Evolutionary conservation across 2,797 vertebrate species (phyloP).

Genomic region (Smutsia temminckii): DNA sequence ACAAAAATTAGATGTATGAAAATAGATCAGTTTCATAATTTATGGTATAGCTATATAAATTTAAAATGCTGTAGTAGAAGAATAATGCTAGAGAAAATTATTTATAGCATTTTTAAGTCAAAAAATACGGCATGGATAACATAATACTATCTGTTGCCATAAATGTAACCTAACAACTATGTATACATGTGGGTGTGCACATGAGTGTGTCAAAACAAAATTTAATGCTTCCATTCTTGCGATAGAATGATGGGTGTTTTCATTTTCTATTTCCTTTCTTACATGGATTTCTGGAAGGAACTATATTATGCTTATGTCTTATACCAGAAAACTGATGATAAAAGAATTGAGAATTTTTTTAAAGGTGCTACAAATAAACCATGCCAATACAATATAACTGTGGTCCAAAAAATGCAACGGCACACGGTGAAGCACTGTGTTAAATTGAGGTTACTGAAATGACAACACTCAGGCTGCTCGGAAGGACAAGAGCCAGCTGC

Average conservation of each 20-base stretch:
- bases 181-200: background rate
- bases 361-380: background rate
- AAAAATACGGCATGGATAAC: background rate
- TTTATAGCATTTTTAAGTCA: background rate
- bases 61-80: background rate
- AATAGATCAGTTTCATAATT: background rate
- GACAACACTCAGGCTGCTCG: background rate
- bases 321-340: background rate
- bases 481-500: background rate
- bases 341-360: background rate
- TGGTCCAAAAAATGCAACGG: background rate
- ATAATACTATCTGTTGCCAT: background rate
- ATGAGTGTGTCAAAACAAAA: background rate
- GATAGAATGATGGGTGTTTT: background rate
- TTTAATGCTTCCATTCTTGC: background rate
- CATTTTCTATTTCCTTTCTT: background rate
- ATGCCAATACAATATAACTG: background rate
- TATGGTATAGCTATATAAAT: background rate
- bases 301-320: background rate
- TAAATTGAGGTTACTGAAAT: background rate
- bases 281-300: background rate
- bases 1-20: background rate
- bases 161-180: background rate
- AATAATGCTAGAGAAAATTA: background rate
- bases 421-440: accelerated